A percentile compares a stretch with the other conserved stretches of the same genome.
Evolutionary conservation across 2,888 invertebrate species (phyloP).

Genomic region (Neoitamus cyanurus): DNA sequence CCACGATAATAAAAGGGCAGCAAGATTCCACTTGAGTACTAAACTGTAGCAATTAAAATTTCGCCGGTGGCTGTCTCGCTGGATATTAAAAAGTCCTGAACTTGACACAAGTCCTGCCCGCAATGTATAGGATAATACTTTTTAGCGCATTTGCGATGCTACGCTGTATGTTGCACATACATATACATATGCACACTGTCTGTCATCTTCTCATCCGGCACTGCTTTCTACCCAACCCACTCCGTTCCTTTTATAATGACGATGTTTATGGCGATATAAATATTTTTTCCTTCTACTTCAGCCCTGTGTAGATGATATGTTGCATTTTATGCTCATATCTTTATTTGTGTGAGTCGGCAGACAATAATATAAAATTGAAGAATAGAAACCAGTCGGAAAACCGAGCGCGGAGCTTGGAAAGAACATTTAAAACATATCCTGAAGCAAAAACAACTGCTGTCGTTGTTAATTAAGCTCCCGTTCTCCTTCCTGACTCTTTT

Average conservation of each 20-base stretch:
- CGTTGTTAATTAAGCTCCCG: conserved; percentile 20
- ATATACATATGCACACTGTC: too few species aligned
- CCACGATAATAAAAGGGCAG: background rate
- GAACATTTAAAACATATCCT: conserved; percentile 1
- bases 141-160: background rate
- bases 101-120: background rate
- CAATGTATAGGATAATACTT: background rate
- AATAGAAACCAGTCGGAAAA: background rate
- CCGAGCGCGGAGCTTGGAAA: background rate
- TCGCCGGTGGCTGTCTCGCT: background rate
- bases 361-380: background rate
- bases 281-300: background rate
- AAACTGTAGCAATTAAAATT: conserved; percentile 21
- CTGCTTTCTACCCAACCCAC: background rate
- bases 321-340: background rate
- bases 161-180: background rate
- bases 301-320: background rate
- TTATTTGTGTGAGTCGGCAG: background rate
- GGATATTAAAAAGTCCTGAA: background rate
- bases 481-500: background rate
- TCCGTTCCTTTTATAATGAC: background rate
- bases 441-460: conserved; percentile 10
- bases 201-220: background rate
- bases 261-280: background rate
- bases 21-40: background rate